phyloP scores from a whole-genome alignment of 2,888 invertebrate species.

The Macaria liturata region DNA sequence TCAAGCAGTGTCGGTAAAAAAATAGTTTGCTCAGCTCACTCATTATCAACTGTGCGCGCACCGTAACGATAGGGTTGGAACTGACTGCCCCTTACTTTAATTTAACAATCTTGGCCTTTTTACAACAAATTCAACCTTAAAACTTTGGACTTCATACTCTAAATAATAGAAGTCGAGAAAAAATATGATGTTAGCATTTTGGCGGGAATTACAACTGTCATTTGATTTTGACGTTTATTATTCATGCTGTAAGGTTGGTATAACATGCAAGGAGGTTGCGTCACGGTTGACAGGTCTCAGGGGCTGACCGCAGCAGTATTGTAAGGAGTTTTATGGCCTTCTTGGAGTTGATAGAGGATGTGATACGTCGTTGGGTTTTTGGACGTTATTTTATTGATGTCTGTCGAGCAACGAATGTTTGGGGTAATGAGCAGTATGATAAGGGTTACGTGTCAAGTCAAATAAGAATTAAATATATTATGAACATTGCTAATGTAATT shows the following conservation, averaged over 20 bases:
- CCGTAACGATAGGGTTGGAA: constrained; percentile 73
- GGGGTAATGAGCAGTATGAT: constrained; percentile 13
- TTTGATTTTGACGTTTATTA: constrained; percentile 15
- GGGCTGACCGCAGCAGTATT: constrained; percentile 53
- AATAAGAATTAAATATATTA: too few relatives aligned
- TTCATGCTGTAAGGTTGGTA: constrained; percentile 14
- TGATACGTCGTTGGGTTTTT: constrained; percentile 68
- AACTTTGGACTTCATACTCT: not conserved
- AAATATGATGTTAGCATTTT: constrained; percentile 12
- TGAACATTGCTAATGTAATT: too few relatives aligned
- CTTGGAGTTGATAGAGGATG: constrained; percentile 58
- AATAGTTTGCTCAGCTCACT: constrained; percentile 64
- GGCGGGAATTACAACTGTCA: constrained; percentile 5
- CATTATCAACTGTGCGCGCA: constrained; percentile 65
- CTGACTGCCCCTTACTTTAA: constrained; percentile 50
- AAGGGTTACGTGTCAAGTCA: too few relatives aligned
- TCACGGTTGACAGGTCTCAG: constrained; percentile 45
- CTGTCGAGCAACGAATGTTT: constrained; percentile 40
- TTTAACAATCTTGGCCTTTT: constrained; percentile 13
- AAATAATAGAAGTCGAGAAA: constrained; percentile 5
- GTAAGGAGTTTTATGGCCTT: constrained; percentile 61
- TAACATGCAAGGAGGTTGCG: constrained; percentile 27
- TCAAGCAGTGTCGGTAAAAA: constrained; percentile 31
- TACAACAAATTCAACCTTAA: constrained; percentile 12
- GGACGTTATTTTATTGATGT: constrained; percentile 63